Evolutionary conservation across 2,797 vertebrate species (phyloP).

Genomic region (Lepus oiostolus): DNA sequence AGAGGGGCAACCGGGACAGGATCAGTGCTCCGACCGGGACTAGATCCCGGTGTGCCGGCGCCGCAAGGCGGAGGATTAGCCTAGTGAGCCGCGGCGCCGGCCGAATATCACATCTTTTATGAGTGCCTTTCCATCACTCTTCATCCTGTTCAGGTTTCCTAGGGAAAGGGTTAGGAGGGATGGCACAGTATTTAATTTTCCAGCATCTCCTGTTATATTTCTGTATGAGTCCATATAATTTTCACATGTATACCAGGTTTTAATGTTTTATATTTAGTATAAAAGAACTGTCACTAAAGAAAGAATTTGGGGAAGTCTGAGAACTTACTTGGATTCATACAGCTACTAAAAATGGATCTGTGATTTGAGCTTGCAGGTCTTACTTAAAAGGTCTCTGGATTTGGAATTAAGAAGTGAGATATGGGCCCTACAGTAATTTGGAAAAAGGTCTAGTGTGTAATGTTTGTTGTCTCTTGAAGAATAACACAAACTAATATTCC

Average conservation of each 20-base stretch:
- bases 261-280: slow-evolving; percentile 7
- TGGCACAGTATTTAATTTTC: background rate
- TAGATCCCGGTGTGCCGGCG: too few relatives aligned
- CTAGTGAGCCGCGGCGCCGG: too few relatives aligned
- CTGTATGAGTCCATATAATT: background rate
- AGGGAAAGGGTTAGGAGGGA: too few relatives aligned
- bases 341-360: background rate
- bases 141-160: background rate
- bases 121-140: background rate
- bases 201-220: background rate
- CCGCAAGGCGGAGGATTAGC: too few relatives aligned
- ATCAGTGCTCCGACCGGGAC: too few relatives aligned
- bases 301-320: background rate
- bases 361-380: background rate
- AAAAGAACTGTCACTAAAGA: background rate
- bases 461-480: background rate
- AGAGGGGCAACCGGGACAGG: too few relatives aligned
- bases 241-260: background rate
- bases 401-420: background rate
- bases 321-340: background rate
- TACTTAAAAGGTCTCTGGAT: background rate
- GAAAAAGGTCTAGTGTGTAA: background rate
- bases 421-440: background rate
- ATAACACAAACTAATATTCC: background rate
- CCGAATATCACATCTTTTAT: too few relatives aligned